Evolutionary conservation across 2,888 invertebrate genomes (phyloP).

Genomic region (Sminthurides aquaticus): DNA sequence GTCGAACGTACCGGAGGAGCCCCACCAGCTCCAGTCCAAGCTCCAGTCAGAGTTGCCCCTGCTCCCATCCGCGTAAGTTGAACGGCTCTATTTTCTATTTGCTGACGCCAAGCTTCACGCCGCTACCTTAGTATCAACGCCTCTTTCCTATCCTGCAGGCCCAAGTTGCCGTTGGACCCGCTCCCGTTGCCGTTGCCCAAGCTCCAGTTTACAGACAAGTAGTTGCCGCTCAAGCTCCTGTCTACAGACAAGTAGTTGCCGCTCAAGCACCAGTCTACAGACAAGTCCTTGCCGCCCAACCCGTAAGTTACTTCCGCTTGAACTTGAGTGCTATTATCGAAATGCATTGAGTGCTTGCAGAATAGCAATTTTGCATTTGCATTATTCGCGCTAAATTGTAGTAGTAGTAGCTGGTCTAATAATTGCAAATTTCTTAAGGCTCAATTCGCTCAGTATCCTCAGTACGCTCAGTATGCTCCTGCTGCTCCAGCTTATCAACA

Average conservation of each 20-base stretch:
- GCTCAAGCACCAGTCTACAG: background rate
- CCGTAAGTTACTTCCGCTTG: too few relatives aligned
- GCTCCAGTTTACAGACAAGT: background rate
- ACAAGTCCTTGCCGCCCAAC: background rate
- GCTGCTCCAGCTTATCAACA: background rate
- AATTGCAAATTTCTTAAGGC: background rate
- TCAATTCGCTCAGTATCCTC: background rate
- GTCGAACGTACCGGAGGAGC: constrained; percentile 16
- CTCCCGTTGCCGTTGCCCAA: constrained; percentile 5
- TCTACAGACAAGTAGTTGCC: background rate
- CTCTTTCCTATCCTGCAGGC: constrained; percentile 3
- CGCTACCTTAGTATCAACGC: background rate
- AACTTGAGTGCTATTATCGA: too few relatives aligned
- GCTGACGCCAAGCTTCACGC: too few relatives aligned
- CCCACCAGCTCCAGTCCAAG: constrained; percentile 4
- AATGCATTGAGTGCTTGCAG: too few relatives aligned
- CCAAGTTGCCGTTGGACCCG: constrained; percentile 6
- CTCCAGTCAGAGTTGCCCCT: constrained; percentile 9
- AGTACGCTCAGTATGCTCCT: too few relatives aligned
- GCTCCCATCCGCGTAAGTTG: background rate
- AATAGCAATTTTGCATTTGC: too few relatives aligned
- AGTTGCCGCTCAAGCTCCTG: background rate
- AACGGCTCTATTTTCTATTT: background rate
- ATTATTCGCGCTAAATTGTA: too few relatives aligned
- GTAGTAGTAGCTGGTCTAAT: background rate